Percentiles rank a stretch among this genome's conserved stretches.
phyloP scores from a whole-genome alignment of 1,140 invertebrate species.

The Zaprionus kolodkinae region DNA sequence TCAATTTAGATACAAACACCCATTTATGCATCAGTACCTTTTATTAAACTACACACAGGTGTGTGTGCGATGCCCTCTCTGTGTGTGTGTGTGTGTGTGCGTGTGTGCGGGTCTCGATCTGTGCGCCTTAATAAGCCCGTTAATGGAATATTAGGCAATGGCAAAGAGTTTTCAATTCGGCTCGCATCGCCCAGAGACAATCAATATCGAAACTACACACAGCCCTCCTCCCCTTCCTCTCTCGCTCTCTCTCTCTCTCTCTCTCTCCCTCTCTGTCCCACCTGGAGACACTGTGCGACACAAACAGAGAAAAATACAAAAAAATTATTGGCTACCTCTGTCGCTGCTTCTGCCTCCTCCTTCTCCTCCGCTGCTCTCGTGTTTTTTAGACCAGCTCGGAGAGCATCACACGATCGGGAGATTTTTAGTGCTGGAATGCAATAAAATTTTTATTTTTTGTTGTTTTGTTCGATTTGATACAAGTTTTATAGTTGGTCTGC shows the following conservation, averaged over 20 bases:
- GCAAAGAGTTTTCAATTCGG: conserved; percentile 76
- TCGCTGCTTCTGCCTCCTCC: conserved; percentile 18
- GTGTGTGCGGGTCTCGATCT: conserved; percentile 59
- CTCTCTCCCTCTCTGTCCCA: conserved; percentile 31
- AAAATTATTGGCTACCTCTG: conserved; percentile 37
- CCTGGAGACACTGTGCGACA: conserved; percentile 65
- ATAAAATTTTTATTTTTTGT: conserved; percentile 79
- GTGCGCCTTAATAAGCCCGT: conserved; percentile 77
- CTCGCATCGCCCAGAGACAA: conserved; percentile 33
- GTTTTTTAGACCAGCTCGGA: conserved; percentile 50
- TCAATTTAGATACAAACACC: conserved; percentile 83
- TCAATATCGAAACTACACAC: conserved; percentile 55
- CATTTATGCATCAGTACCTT: conserved; percentile 83
- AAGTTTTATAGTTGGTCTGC: conserved; percentile 80
- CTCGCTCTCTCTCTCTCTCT: conserved; percentile 11
- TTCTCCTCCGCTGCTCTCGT: conserved; percentile 20
- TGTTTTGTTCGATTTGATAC: conserved; percentile 82
- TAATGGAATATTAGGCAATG: conserved; percentile 83
- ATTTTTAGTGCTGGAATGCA: conserved; percentile 83
- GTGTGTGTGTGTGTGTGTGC: conserved; percentile 19
- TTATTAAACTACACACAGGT: conserved; percentile 72
- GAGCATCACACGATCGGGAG: conserved; percentile 71
- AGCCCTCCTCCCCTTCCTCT: neutral
- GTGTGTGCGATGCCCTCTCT: neutral
- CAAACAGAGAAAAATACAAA: conserved; percentile 46